Evolutionary conservation across 2,797 vertebrate genomes (phyloP).

Genomic region (Hyperoplus immaculatus): DNA sequence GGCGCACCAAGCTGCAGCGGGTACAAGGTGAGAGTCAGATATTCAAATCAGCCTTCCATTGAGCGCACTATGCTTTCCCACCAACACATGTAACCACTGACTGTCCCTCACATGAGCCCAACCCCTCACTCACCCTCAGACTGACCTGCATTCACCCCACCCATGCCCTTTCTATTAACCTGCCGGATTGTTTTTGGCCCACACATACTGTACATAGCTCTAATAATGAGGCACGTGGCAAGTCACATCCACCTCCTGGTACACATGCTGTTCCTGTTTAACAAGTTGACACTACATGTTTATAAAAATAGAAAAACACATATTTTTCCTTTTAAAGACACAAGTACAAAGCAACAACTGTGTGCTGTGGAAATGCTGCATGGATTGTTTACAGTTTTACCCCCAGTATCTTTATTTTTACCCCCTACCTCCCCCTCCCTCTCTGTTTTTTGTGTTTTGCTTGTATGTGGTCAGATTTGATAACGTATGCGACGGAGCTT

Average conservation of each 20-base stretch:
- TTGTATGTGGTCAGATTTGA: slow-evolving; percentile 90
- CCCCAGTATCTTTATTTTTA: slow-evolving; percentile 80
- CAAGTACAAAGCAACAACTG: slow-evolving; percentile 22
- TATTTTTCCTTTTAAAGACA: slow-evolving; percentile 1
- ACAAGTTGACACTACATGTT: slow-evolving; percentile 1
- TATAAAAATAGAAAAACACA: too few relatives aligned
- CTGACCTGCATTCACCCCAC: slow-evolving; percentile 42
- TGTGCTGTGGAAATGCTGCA: slow-evolving; percentile 69
- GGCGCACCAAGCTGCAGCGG: slow-evolving; percentile 93
- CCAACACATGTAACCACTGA: slow-evolving; percentile 23
- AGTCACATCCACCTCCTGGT: not conserved
- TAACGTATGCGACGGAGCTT: slow-evolving; percentile 92
- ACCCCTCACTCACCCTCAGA: not conserved
- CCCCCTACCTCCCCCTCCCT: slow-evolving; percentile 24
- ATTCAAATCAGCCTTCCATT: not conserved
- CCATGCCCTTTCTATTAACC: slow-evolving; percentile 43
- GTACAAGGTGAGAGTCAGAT: slow-evolving; percentile 88
- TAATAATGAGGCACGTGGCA: not conserved
- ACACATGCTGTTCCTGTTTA: not conserved
- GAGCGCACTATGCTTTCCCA: not conserved
- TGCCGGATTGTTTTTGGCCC: slow-evolving; percentile 40
- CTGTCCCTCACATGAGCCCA: slow-evolving; percentile 13
- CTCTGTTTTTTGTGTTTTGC: slow-evolving; percentile 78
- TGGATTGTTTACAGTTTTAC: slow-evolving; percentile 82
- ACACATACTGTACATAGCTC: not conserved